Evolutionary conservation across 2,888 invertebrate species (phyloP), one percentile per base, ranked within the genome.

Genomic region (Cyrtodaria siliqua): DNA sequence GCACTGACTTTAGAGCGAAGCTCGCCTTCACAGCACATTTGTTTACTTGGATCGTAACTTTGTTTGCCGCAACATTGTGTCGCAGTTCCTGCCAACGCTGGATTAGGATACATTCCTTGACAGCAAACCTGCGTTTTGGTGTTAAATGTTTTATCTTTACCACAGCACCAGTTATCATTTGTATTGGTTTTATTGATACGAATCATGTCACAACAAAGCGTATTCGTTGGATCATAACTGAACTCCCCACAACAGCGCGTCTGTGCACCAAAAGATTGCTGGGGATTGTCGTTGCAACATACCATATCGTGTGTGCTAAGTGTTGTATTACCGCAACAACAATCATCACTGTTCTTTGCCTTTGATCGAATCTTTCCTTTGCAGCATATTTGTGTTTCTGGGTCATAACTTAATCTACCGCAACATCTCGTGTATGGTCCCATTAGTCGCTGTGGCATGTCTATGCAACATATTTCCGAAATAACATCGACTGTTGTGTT

Each of bases 131-230:
- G 55, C 24, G 47, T 64, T 33, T 66, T 69, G 9, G 72, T 78
- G 24, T 78, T 69, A 40, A 72, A 72, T 24, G 78, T 78, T 4
- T 26, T 52, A 14, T 60, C 57, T 38, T 60, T 69, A 6, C 78
- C 78, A 55, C 78, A 78, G 29, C 78, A 78, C 49, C 78, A 78
- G 24, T 78, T 78, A 47, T 73, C 72, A 18, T 78, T 60, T 20
- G 16, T 40, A n/a, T 73, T 64, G 2, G 47, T 62, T 47, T 78
- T 78, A 38, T 64, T 60, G 8, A 61, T 52, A 8, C 63, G 23
- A 2, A 27, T 29, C 63, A 72, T 68, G 24, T 72, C 64, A 23
- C 78, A 78, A 33, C 78, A 78, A 9, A 78, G 59, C 40, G 49
- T 50, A 24, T 23, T 55, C 18, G 33, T 64, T 1, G 67, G 49